phyloP scores from a whole-genome alignment of 2,888 invertebrate genomes.

The Eupithecia pulchellata region DNA sequence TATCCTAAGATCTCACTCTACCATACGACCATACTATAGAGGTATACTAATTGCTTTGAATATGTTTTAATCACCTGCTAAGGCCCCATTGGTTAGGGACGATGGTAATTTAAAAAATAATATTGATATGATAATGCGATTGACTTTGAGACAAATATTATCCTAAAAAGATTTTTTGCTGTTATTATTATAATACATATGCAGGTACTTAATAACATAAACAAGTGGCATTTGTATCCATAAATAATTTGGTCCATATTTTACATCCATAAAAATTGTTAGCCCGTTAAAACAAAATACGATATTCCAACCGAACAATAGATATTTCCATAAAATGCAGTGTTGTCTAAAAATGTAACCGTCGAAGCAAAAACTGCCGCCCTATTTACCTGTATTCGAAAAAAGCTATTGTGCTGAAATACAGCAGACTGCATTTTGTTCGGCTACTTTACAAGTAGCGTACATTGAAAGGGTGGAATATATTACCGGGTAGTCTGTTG shows the following conservation, averaged over 20 bases:
- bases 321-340: not conserved
- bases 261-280: not conserved
- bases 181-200: too few relatives aligned
- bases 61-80: not conserved
- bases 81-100: not conserved
- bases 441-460: slow-evolving; percentile 7
- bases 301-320: not conserved
- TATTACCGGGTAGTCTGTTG: not conserved
- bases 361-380: not conserved
- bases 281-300: not conserved
- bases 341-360: slow-evolving; percentile 7
- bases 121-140: not conserved
- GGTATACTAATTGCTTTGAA: not conserved
- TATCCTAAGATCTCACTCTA: not conserved
- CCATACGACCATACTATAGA: not conserved
- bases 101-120: not conserved
- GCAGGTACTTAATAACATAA: too few relatives aligned
- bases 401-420: slow-evolving; percentile 7
- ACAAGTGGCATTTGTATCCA: not conserved
- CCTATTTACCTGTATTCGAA: slow-evolving; percentile 10
- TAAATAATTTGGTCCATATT: not conserved
- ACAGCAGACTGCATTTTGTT: slow-evolving; percentile 1
- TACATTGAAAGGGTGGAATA: slow-evolving; percentile 28
- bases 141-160: too few relatives aligned
- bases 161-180: too few relatives aligned